These are phyloP conservation scores for Astyanax mexicanus DNA, from an alignment of 2,797 vertebrate genomes.

Conservation along the genomic window DNA sequence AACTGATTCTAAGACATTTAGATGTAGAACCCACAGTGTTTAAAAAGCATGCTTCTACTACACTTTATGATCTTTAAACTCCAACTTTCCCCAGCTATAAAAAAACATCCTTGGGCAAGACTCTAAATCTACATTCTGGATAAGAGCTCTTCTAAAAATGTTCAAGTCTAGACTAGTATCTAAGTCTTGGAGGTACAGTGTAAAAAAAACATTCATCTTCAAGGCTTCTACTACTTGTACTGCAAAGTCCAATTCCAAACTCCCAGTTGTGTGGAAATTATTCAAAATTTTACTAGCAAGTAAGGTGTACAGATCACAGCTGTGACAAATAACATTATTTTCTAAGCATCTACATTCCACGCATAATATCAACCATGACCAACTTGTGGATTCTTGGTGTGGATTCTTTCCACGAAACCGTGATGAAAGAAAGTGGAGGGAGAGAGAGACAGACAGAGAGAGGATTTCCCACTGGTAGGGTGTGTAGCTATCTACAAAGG, in stretches of 20 bases:
- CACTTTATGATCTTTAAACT: neutral
- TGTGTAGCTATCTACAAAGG: constrained; percentile 51
- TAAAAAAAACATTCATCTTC: neutral
- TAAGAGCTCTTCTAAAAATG: too few relatives aligned
- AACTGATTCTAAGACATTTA: neutral
- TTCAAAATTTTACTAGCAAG: constrained; percentile 20
- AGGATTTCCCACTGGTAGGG: constrained; percentile 37
- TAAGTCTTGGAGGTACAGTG: too few relatives aligned
- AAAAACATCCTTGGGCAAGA: too few relatives aligned
- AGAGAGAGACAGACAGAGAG: neutral
- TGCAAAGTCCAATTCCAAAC: too few relatives aligned
- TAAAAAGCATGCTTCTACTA: neutral
- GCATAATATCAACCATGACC: constrained; percentile 71
- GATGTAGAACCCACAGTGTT: too few relatives aligned
- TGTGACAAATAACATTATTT: constrained; percentile 39
- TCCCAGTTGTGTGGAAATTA: too few relatives aligned
- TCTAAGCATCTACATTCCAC: constrained; percentile 72
- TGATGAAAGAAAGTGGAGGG: constrained; percentile 64
- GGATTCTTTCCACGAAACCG: constrained; percentile 67
- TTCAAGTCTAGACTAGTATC: too few relatives aligned
- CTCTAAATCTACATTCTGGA: too few relatives aligned
- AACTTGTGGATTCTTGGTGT: constrained; percentile 65
- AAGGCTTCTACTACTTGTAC: too few relatives aligned
- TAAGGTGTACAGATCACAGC: constrained; percentile 1
- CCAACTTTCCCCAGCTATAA: neutral